Evolutionary conservation across 2,888 invertebrate genomes (phyloP).

Genomic region (Tetropium fuscum): DNA sequence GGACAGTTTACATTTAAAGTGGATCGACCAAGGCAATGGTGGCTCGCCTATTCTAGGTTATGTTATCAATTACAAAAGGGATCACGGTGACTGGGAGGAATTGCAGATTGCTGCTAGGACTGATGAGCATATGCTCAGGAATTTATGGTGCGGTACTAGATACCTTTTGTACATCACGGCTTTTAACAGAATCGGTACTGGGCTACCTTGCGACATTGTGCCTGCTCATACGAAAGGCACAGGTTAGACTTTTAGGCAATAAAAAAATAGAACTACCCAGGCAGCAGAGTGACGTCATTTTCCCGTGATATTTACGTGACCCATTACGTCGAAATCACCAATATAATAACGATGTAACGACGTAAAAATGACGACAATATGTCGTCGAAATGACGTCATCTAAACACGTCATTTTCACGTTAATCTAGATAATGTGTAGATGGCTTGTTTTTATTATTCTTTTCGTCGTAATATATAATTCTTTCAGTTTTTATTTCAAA

Average conservation of each 20-base stretch:
- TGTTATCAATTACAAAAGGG: slow-evolving; percentile 90
- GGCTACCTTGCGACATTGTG: slow-evolving; percentile 88
- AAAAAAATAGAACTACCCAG: no score
- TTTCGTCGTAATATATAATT: background rate
- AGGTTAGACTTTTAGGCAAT: slow-evolving; percentile 66
- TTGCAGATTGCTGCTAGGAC: slow-evolving; percentile 86
- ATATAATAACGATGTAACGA: no score
- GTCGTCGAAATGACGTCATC: no score
- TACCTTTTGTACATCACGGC: slow-evolving; percentile 92
- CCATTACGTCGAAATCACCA: no score
- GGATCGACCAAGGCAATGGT: slow-evolving; percentile 80
- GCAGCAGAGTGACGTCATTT: no score
- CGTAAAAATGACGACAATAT: no score
- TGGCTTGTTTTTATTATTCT: background rate
- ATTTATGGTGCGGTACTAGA: slow-evolving; percentile 88
- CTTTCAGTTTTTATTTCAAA: no score
- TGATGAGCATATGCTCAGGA: slow-evolving; percentile 82
- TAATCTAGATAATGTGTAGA: no score
- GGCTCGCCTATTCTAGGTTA: slow-evolving; percentile 87
- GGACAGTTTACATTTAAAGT: slow-evolving; percentile 84
- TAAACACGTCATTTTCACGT: no score
- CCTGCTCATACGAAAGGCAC: slow-evolving; percentile 87
- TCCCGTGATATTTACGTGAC: no score
- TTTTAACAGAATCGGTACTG: slow-evolving; percentile 91
- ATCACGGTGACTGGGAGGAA: slow-evolving; percentile 94